A percentile compares a stretch with the other conserved stretches of the same genome.
Conservation (phyloP, 2,888 invertebrate species). For the Lycaena phlaeas region DNA sequence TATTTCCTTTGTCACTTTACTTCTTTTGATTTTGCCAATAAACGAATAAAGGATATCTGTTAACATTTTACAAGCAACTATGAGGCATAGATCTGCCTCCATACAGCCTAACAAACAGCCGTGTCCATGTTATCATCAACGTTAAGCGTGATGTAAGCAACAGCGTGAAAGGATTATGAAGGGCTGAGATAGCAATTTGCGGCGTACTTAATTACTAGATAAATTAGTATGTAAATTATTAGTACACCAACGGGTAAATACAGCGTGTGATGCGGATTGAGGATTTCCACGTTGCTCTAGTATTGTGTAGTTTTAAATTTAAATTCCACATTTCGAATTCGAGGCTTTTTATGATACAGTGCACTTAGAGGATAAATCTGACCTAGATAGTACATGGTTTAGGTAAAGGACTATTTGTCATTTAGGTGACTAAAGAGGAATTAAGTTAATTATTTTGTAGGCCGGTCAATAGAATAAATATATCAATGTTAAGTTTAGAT, state of each 20-base stretch:
- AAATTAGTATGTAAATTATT: constrained; percentile 72
- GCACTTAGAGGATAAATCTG: too few species aligned
- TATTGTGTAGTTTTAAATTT: neutral
- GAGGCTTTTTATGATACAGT: neutral
- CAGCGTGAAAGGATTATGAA: constrained; percentile 68
- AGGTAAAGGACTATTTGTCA: too few species aligned
- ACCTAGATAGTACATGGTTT: too few species aligned
- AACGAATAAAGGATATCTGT: too few species aligned
- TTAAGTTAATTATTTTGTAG: too few species aligned
- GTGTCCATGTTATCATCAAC: constrained; percentile 28
- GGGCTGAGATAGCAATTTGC: constrained; percentile 72
- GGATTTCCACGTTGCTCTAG: neutral
- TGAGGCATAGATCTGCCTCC: neutral
- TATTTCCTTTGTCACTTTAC: too few species aligned
- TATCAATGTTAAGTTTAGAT: too few species aligned
- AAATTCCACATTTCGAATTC: neutral
- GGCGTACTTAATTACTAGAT: constrained; percentile 71
- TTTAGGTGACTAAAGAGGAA: too few species aligned
- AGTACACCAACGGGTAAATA: constrained; percentile 27
- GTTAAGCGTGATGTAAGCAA: constrained; percentile 33
- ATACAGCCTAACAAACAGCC: constrained; percentile 11
- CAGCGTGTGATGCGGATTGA: constrained; percentile 12
- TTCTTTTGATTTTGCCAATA: too few species aligned
- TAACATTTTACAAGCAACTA: too few species aligned
- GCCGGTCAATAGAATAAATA: too few species aligned